Evolutionary conservation across 2,797 vertebrate species (phyloP).

Genomic region (Ctenosaura bakeri): DNA sequence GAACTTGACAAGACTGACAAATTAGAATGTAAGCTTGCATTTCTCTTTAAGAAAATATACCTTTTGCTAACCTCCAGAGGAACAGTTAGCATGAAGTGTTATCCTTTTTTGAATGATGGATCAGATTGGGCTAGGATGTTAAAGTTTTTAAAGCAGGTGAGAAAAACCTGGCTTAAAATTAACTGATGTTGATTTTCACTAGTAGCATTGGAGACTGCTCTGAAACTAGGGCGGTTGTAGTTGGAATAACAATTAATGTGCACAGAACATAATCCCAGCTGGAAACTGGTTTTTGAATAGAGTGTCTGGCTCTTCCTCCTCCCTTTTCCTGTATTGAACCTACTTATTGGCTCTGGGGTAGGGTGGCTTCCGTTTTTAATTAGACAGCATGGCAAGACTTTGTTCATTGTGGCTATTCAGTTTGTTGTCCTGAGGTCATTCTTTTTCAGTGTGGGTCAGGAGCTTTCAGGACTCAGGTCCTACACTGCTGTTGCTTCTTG

Average conservation of each 20-base stretch:
- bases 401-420: slow-evolving; percentile 79
- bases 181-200: slow-evolving; percentile 72
- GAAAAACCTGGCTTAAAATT: slow-evolving; percentile 69
- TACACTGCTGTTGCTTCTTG: slow-evolving; percentile 31
- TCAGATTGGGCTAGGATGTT: slow-evolving; percentile 52
- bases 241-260: slow-evolving; percentile 93
- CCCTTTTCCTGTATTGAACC: slow-evolving; percentile 54
- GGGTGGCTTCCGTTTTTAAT: slow-evolving; percentile 90
- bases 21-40: not conserved
- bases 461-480: slow-evolving; percentile 86
- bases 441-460: slow-evolving; percentile 69
- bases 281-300: slow-evolving; percentile 82
- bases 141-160: slow-evolving; percentile 57
- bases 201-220: slow-evolving; percentile 74
- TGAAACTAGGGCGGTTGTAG: slow-evolving; percentile 93
- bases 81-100: slow-evolving; percentile 68
- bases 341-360: slow-evolving; percentile 80
- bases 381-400: slow-evolving; percentile 81
- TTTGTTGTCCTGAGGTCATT: slow-evolving; percentile 51
- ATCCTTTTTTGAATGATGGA: slow-evolving; percentile 63
- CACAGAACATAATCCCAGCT: slow-evolving; percentile 81
- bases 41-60: not conserved
- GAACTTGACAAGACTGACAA: not conserved
- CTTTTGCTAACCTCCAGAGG: too few relatives aligned
- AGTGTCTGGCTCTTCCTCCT: slow-evolving; percentile 46